phyloP scores from a whole-genome alignment of 2,888 invertebrate genomes.

The Cinara cedri region DNA sequence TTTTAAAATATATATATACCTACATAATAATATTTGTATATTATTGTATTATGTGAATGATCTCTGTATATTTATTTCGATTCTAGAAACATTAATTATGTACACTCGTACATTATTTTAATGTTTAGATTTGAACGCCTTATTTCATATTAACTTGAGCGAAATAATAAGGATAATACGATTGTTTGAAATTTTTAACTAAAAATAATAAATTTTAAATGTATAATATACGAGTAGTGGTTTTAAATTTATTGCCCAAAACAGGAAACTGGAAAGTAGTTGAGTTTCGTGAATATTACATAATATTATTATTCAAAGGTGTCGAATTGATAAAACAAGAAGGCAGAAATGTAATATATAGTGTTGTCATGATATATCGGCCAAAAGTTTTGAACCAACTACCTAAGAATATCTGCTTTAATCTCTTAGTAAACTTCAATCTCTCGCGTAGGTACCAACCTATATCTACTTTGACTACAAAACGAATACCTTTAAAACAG shows the following conservation, averaged over 20 bases:
- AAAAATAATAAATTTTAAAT: neutral
- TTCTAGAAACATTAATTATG: no score
- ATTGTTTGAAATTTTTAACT: no score
- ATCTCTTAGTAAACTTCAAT: conserved; percentile 41
- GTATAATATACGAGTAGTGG: no score
- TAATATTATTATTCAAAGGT: neutral
- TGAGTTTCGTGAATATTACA: neutral
- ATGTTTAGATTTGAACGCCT: no score
- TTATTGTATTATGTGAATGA: no score
- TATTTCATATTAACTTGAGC: no score
- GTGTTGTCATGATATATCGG: conserved; percentile 8
- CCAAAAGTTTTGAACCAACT: neutral
- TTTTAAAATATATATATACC: no score
- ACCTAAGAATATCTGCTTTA: conserved; percentile 14
- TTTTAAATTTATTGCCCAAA: neutral
- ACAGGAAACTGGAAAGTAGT: neutral
- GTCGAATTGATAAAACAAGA: neutral
- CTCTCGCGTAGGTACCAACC: neutral
- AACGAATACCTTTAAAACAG: neutral
- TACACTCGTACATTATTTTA: no score
- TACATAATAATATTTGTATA: no score
- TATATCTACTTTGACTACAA: conserved; percentile 3
- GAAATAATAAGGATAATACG: no score
- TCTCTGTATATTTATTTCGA: no score
- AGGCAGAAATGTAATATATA: neutral